Conservation (phyloP, 1,140 invertebrate genomes). For the Drosophila melanica region DNA sequence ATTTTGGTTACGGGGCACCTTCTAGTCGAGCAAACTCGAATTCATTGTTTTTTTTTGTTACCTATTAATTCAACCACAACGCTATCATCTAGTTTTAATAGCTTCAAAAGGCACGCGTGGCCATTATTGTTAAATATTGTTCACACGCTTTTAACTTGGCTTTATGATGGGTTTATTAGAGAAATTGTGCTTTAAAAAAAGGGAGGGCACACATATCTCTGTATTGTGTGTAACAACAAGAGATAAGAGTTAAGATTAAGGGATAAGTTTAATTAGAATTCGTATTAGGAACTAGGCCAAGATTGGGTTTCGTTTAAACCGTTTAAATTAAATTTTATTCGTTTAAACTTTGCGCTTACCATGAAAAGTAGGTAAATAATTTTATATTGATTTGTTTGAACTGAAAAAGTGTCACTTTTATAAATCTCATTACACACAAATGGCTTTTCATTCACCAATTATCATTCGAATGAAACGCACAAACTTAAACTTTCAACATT, state of each 20-base stretch:
- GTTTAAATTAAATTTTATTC: too few relatives aligned
- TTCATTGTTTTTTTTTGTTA: background rate
- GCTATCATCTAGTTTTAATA: background rate
- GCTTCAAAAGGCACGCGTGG: background rate
- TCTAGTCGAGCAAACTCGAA: too few relatives aligned
- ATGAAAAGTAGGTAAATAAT: background rate
- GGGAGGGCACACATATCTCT: background rate
- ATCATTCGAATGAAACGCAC: conserved; percentile 12
- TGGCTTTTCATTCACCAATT: conserved; percentile 19
- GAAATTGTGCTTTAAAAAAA: conserved; percentile 2
- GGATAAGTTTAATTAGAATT: too few relatives aligned
- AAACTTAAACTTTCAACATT: conserved; percentile 33
- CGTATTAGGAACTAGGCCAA: too few relatives aligned
- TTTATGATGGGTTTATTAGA: conserved; percentile 22
- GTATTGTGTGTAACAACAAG: too few relatives aligned
- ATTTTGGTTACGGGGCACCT: too few relatives aligned
- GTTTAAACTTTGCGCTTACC: background rate
- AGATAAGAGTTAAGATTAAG: too few relatives aligned
- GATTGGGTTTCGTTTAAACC: too few relatives aligned
- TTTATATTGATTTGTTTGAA: background rate
- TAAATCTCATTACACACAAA: conserved; percentile 32
- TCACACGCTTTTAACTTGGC: conserved; percentile 23
- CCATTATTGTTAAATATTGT: conserved; percentile 13
- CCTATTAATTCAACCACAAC: conserved; percentile 24
- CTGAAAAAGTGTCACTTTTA: background rate